Percentiles rank a stretch among this genome's conserved stretches.
Conservation (phyloP, 2,888 invertebrate species). For the Drosophila fungiperda region DNA sequence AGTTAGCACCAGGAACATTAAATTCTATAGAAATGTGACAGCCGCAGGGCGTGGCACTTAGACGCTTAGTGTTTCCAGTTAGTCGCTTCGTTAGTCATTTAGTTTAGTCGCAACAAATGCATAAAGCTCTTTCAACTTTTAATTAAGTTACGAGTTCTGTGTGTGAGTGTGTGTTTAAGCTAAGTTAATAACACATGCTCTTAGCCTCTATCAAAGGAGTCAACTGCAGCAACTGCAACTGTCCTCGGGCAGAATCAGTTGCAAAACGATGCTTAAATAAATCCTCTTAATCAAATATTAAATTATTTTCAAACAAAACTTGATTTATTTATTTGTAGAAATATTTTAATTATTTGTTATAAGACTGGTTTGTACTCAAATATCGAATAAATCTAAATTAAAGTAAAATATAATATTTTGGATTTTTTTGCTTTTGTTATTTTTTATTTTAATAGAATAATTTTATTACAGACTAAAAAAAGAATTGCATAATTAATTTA, state of each 20-base stretch:
- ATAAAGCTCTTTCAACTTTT: conserved; percentile 48
- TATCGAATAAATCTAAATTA: no score
- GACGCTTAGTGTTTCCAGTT: conserved; percentile 11
- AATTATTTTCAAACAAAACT: neutral
- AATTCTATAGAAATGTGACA: conserved; percentile 59
- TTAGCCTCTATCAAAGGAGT: conserved; percentile 19
- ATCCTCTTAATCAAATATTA: neutral
- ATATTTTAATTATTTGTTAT: no score
- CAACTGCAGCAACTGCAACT: no score
- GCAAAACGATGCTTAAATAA: neutral
- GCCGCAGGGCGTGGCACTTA: conserved; percentile 47
- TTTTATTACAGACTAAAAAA: neutral
- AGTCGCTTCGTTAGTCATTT: conserved; percentile 15
- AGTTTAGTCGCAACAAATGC: conserved; percentile 5
- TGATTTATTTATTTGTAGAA: no score
- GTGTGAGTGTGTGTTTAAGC: conserved; percentile 4
- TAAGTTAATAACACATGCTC: conserved; percentile 35
- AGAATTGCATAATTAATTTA: neutral
- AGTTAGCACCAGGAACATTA: conserved; percentile 52
- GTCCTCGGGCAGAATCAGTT: conserved; percentile 11
- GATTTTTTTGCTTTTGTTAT: no score
- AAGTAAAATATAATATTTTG: neutral
- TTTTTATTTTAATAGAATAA: neutral
- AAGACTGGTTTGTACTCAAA: neutral
- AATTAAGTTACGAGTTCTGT: conserved; percentile 53